Conservation (phyloP, 2,113 vertebrate species). For the Rhegmatorhina hoffmannsi region DNA sequence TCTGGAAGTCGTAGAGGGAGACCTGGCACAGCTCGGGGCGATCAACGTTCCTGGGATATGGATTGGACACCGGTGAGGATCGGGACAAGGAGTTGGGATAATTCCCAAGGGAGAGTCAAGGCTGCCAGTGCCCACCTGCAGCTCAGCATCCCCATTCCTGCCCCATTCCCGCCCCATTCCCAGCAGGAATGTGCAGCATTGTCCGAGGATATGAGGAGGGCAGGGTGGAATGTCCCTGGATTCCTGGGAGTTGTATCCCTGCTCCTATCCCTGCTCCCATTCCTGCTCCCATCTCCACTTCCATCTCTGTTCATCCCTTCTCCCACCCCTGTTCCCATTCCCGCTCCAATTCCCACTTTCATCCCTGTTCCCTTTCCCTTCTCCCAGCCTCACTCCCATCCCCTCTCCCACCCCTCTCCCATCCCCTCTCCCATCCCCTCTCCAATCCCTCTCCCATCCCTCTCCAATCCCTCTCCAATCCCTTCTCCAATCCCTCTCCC, state of each 20-base stretch:
- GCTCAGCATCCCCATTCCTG: no score
- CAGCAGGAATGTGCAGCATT: accelerated
- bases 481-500: accelerated
- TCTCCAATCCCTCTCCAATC: no score
- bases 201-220: accelerated
- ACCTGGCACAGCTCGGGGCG: slow-evolving; percentile 84
- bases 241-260: neutral
- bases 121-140: neutral
- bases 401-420: no score
- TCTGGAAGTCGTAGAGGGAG: slow-evolving; percentile 88
- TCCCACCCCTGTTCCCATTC: no score
- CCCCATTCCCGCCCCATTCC: neutral
- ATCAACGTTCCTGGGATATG: slow-evolving; percentile 79
- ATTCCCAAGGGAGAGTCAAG: neutral
- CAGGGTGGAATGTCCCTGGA: neutral
- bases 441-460: neutral
- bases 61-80: neutral
- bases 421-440: neutral
- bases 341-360: accelerated
- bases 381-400: no score
- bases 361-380: no score
- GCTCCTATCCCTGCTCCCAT: neutral
- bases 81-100: neutral
- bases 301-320: no score
- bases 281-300: no score